Conservation (phyloP, 1,140 invertebrate species). For the Dysdera silvatica region DNA sequence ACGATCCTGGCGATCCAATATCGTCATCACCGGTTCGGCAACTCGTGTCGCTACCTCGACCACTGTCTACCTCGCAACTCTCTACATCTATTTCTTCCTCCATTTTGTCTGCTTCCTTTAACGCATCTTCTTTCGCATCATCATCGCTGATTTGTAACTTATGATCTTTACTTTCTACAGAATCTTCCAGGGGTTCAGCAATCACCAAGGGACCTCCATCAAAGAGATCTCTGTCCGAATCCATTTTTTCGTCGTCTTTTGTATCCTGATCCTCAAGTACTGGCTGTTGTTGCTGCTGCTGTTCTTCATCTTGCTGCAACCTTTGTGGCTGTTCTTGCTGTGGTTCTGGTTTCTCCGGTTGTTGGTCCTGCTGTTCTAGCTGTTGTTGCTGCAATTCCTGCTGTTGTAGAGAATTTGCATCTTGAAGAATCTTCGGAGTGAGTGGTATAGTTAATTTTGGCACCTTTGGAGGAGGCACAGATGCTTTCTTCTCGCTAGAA, state of each 20-base stretch:
- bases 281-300: too few relatives aligned
- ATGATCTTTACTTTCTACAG: not conserved
- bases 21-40: constrained; percentile 24
- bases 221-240: constrained; percentile 21
- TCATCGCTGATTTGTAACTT: not conserved
- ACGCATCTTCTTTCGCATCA: not conserved
- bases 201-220: constrained; percentile 22
- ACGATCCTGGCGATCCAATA: constrained; percentile 17
- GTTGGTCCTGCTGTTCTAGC: not conserved
- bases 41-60: constrained; percentile 17
- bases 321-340: too few relatives aligned
- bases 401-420: not conserved
- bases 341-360: not conserved
- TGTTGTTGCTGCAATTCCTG: not conserved
- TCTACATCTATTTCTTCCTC: constrained; percentile 26
- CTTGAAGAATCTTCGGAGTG: not conserved
- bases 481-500: not conserved
- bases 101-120: constrained; percentile 9
- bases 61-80: constrained; percentile 17
- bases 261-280: too few relatives aligned
- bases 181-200: constrained; percentile 20
- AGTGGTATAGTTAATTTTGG: not conserved
- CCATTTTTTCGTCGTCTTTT: constrained; percentile 21
- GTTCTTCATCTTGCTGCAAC: too few relatives aligned
- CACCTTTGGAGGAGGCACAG: not conserved